phyloP scores from a whole-genome alignment of 1,140 invertebrate genomes.

The Drosophila tristis region DNA sequence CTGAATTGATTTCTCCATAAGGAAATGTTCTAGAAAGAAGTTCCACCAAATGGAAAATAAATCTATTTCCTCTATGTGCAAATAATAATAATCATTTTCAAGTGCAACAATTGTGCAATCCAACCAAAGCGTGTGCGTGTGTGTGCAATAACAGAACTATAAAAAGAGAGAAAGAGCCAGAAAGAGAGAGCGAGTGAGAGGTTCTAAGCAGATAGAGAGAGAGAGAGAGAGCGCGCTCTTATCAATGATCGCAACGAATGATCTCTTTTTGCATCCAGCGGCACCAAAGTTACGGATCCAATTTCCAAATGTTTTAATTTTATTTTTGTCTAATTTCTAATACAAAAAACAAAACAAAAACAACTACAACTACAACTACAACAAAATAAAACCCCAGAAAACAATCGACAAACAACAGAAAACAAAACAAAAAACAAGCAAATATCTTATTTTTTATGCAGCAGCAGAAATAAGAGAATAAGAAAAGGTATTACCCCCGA shows the following conservation, averaged over 20 bases:
- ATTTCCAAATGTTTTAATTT: constrained; percentile 61
- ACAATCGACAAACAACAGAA: constrained; percentile 1
- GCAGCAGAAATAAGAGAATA: constrained; percentile 54
- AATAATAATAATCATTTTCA: constrained; percentile 14
- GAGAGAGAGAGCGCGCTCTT: constrained; percentile 7
- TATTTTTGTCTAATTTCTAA: constrained; percentile 33
- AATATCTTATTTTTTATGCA: constrained; percentile 24
- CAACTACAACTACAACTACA: constrained; percentile 22
- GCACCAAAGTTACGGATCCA: constrained; percentile 69
- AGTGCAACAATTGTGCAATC: constrained; percentile 61
- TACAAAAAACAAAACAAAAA: constrained; percentile 37
- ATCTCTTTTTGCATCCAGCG: constrained; percentile 31
- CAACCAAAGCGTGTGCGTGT: constrained; percentile 24
- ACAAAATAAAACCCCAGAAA: constrained; percentile 1
- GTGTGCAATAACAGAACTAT: constrained; percentile 18
- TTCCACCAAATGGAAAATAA: constrained; percentile 10
- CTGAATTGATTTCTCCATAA: constrained; percentile 14
- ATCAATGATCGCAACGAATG: not conserved
- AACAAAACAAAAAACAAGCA: not conserved
- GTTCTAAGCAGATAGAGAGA: too few relatives aligned
- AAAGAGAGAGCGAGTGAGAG: constrained; percentile 11
- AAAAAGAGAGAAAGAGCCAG: constrained; percentile 23
- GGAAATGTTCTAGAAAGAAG: constrained; percentile 34
- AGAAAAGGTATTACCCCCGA: constrained; percentile 66
- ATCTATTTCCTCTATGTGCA: not conserved